A percentile compares a stretch with the other conserved stretches of the same genome.
Evolutionary conservation across 2,797 vertebrate genomes (phyloP).

Genomic region (Cyclopterus lumpus): DNA sequence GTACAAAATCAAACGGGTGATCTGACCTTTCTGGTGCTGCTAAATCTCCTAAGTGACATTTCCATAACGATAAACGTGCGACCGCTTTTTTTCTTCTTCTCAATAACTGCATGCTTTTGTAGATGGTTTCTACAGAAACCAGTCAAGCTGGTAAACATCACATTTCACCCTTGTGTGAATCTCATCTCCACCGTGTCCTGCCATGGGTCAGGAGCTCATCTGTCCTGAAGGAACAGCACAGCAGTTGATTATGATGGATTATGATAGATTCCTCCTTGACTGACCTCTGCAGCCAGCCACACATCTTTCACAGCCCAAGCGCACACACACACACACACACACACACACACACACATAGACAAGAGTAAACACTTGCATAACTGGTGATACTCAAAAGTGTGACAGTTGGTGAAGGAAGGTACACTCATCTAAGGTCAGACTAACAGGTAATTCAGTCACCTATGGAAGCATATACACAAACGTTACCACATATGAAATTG

Average conservation of each 20-base stretch:
- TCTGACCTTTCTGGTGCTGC: slow-evolving; percentile 9
- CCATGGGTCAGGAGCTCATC: slow-evolving; percentile 67
- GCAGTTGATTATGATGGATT: slow-evolving; percentile 75
- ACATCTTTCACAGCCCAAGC: slow-evolving; percentile 35
- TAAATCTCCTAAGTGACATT: slow-evolving; percentile 22
- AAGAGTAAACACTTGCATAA: slow-evolving; percentile 30
- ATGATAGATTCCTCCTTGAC: slow-evolving; percentile 73
- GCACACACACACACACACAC: slow-evolving; percentile 1
- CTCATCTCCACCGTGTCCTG: slow-evolving; percentile 56
- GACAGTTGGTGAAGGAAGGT: not conserved
- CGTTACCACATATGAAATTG: not conserved
- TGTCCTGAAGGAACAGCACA: slow-evolving; percentile 64
- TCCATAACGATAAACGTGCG: slow-evolving; percentile 7
- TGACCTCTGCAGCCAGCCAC: slow-evolving; percentile 66
- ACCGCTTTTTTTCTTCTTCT: not conserved
- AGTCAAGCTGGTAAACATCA: slow-evolving; percentile 65
- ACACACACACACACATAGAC: slow-evolving; percentile 16
- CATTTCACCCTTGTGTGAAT: slow-evolving; percentile 69
- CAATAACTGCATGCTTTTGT: not conserved
- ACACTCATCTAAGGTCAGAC: slow-evolving; percentile 6
- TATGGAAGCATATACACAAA: not conserved
- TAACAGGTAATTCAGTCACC: not conserved
- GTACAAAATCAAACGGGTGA: not conserved
- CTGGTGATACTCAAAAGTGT: slow-evolving; percentile 4
- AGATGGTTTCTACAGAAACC: slow-evolving; percentile 26